These are phyloP conservation scores for Brachionus paranguensis DNA, from an alignment of 1,140 invertebrate species.

Conservation along the genomic window DNA sequence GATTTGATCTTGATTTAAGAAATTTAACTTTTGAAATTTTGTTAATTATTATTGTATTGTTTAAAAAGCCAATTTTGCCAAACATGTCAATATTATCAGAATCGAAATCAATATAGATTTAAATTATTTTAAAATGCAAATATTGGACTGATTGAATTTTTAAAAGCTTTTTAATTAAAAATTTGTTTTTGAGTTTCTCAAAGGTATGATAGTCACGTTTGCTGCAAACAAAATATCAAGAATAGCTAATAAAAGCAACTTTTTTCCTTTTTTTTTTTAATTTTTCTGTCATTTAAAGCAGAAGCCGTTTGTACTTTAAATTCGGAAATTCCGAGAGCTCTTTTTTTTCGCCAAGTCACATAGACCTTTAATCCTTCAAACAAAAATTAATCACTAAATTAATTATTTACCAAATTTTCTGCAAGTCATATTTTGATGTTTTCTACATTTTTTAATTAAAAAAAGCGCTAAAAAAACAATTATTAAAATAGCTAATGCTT, in stretches of 20 bases:
- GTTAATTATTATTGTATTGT: not conserved
- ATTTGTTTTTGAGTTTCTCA: not conserved
- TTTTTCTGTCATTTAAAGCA: not conserved
- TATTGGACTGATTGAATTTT: not conserved
- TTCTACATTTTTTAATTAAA: slow-evolving; percentile 19
- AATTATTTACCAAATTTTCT: not conserved
- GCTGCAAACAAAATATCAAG: not conserved
- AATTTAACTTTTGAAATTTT: no score
- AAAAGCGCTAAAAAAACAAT: slow-evolving; percentile 34
- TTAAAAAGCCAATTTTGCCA: not conserved
- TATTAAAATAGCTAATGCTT: not conserved
- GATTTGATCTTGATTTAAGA: no score
- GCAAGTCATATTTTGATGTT: not conserved
- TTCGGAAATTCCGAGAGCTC: not conserved
- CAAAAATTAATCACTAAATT: not conserved
- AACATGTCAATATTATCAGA: not conserved
- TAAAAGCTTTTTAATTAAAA: not conserved
- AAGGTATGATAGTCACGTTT: not conserved
- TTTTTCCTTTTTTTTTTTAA: not conserved
- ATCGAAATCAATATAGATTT: not conserved
- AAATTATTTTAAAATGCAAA: not conserved
- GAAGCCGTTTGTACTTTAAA: not conserved
- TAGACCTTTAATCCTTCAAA: slow-evolving; percentile 2
- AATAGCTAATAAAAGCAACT: not conserved
- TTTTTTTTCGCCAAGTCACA: not conserved